Base-by-base conservation (phyloP, 2,797 vertebrate species). In the Xiphophorus birchmanni region DNA sequence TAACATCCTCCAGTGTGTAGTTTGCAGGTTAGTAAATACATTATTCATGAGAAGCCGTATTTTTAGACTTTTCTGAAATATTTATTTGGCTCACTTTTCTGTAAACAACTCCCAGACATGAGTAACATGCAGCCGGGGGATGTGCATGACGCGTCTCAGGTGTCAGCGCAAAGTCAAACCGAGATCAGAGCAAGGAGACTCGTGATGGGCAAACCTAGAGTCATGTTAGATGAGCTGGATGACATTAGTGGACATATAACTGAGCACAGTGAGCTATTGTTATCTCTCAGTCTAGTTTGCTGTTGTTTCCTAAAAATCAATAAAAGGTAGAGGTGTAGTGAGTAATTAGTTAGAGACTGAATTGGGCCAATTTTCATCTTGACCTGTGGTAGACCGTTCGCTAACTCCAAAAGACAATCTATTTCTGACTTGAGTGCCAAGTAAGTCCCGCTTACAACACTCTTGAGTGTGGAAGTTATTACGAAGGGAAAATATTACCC, bases 151-250 rank as follows among this genome's bases (percentile, higher is more conserved):
- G 42, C 50, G 13, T 65, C 72, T 74, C 45, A 42, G 76, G 47
- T 37, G 50, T 23, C 58, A 76, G 32, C 45, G 2, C 73, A 79
- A 83, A 79, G 78, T 78, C 75, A 73, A 78, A 35, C 58, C 74
- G 74, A 82, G 72, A 50, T 44, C 79, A 80, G 67, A 54, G 44
- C 9, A 18, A 65, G 26, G 37, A 69, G 60, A 74, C 10, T 21
- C 73, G 4, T 44, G 50, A 37, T 21, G 37, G 65, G 35, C 37
- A 69, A 69, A 42, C 65, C 35, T 23, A 42, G 9, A 35, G 65
- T 42, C 37, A 69, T 0, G 21, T 69, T 42, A 42, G 65, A 67
- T 11, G 65, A 67, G 37, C 42, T 42, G 5, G 65, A 69, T 40
- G 21, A 69, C 65, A 40, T 67, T 67, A 69, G 21, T 23, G 35